Evolutionary conservation across 2,888 invertebrate genomes (phyloP).

Genomic region (Sarcophaga carnaria): DNA sequence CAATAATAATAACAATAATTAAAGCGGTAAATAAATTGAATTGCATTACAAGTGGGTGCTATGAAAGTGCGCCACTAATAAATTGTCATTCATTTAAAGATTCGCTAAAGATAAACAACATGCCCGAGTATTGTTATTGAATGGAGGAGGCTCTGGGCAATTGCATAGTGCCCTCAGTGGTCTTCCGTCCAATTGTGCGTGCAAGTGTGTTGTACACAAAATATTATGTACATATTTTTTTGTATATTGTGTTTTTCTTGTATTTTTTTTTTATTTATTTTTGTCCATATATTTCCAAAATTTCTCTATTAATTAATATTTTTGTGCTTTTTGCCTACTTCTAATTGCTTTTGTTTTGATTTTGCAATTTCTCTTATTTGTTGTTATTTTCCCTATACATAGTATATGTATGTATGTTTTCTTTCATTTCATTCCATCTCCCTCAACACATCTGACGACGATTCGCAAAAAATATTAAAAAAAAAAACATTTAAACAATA

Average conservation of each 20-base stretch:
- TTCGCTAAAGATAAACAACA: background rate
- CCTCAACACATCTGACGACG: constrained; percentile 24
- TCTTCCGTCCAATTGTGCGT: constrained; percentile 47
- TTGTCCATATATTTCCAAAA: constrained; percentile 52
- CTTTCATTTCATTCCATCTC: constrained; percentile 36
- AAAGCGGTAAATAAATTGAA: background rate
- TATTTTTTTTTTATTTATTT: constrained; percentile 54
- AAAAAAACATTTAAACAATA: constrained; percentile 3
- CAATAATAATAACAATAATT: constrained; percentile 11
- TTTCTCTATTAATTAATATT: constrained; percentile 67
- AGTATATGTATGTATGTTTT: constrained; percentile 38
- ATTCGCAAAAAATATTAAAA: constrained; percentile 9
- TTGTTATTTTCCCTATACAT: constrained; percentile 52
- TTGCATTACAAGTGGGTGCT: constrained; percentile 1
- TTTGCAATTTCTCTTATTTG: constrained; percentile 65
- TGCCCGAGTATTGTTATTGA: background rate
- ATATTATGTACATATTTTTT: constrained; percentile 66
- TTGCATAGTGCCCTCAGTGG: constrained; percentile 24
- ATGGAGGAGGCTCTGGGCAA: constrained; percentile 8
- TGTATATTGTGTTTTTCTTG: constrained; percentile 42
- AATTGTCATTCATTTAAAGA: background rate
- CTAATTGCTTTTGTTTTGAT: constrained; percentile 68
- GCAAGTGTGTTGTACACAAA: constrained; percentile 54
- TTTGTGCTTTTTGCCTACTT: constrained; percentile 64
- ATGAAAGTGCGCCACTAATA: constrained; percentile 37